phyloP scores from a whole-genome alignment of 2,888 invertebrate species.

The Amphipyra berbera region DNA sequence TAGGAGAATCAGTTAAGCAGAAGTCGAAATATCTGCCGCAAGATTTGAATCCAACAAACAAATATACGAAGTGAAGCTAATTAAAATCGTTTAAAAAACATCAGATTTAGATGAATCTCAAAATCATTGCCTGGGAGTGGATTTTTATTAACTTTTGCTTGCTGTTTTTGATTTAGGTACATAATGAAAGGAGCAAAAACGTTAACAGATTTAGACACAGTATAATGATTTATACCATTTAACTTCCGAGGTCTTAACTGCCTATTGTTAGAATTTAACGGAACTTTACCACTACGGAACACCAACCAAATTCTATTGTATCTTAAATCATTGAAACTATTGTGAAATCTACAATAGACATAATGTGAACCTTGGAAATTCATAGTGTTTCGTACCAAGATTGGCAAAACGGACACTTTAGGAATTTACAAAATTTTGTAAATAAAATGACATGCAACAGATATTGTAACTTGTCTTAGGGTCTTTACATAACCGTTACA shows the following conservation, averaged over 20 bases:
- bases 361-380: conserved; percentile 22
- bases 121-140: no score
- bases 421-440: not conserved
- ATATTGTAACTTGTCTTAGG: conserved; percentile 1
- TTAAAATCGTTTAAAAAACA: no score
- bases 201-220: conserved; percentile 28
- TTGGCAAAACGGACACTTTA: no score
- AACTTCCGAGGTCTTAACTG: conserved; percentile 43
- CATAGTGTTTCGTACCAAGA: conserved; percentile 1
- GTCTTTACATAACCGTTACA: conserved; percentile 54
- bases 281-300: conserved; percentile 37
- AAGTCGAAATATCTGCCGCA: no score
- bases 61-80: no score
- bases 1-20: no score
- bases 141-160: not conserved
- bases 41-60: no score
- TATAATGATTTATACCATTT: conserved; percentile 34
- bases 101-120: not conserved
- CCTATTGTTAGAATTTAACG: conserved; percentile 46
- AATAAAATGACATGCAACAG: conserved; percentile 1
- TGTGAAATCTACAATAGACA: conserved; percentile 25
- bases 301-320: conserved; percentile 41
- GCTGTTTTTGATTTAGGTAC: conserved; percentile 3
- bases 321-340: conserved; percentile 33
- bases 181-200: conserved; percentile 12